Conservation (phyloP, 2,113 vertebrate genomes). For the Cyphomyrus plagiostoma region DNA sequence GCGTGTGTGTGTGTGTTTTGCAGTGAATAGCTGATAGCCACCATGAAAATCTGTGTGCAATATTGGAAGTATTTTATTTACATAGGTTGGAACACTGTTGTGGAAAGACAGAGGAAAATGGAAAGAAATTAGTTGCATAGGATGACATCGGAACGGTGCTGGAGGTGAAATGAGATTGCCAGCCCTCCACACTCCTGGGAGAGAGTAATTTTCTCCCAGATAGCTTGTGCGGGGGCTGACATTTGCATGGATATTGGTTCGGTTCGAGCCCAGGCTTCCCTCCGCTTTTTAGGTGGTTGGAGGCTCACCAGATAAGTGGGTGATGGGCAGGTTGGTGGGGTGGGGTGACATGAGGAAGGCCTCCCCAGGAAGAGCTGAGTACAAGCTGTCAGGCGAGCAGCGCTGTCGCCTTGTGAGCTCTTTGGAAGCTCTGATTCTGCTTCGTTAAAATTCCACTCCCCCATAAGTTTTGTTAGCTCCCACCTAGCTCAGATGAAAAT, state of each 20-base stretch:
- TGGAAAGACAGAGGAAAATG: background rate
- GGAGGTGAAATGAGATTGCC: slow-evolving; percentile 12
- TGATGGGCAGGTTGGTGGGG: background rate
- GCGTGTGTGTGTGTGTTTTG: background rate
- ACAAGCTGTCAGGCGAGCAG: background rate
- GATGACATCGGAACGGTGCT: slow-evolving; percentile 6
- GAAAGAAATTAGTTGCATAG: background rate
- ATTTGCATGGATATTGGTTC: slow-evolving; percentile 31
- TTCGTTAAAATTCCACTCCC: background rate
- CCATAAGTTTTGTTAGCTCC: background rate
- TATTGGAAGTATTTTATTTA: background rate
- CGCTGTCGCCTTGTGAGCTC: background rate
- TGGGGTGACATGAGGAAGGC: background rate
- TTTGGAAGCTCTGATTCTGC: background rate
- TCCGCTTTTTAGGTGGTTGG: background rate
- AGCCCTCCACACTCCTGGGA: slow-evolving; percentile 20
- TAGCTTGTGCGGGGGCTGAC: slow-evolving; percentile 25
- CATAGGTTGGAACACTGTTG: background rate
- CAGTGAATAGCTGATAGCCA: background rate
- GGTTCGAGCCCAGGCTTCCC: slow-evolving; percentile 4
- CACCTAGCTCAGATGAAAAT: background rate
- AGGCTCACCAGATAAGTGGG: slow-evolving; percentile 4
- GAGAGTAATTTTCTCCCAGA: slow-evolving; percentile 30
- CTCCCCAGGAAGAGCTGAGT: background rate
- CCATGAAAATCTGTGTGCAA: background rate